phyloP scores from a whole-genome alignment of 92 coral and sea anemone species.

The Porites rus region DNA sequence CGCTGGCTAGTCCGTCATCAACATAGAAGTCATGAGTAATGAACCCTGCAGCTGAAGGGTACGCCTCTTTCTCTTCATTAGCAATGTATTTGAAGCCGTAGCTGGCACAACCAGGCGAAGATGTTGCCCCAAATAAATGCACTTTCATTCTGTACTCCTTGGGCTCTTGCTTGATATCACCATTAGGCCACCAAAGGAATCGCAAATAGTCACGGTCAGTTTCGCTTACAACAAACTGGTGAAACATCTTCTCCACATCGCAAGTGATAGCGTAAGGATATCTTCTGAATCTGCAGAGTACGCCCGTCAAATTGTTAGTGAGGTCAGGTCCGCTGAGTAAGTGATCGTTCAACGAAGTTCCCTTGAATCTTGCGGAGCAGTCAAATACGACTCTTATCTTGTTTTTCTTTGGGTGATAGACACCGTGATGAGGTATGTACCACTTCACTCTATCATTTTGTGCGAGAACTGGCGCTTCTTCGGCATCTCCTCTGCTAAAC shows the following conservation, averaged over 20 bases:
- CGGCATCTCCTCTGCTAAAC: no score
- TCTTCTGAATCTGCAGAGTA: slow-evolving; percentile 37
- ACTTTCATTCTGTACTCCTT: slow-evolving; percentile 38
- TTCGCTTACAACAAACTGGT: slow-evolving; percentile 6
- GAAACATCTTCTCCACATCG: background rate
- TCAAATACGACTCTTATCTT: slow-evolving; percentile 43
- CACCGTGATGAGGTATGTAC: slow-evolving; percentile 44
- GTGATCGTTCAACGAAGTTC: no score
- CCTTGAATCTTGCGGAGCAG: background rate
- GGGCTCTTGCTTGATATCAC: slow-evolving; percentile 5
- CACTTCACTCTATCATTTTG: slow-evolving; percentile 36
- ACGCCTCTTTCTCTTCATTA: slow-evolving; percentile 14
- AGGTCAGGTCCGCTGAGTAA: slow-evolving; percentile 2
- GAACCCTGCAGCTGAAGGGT: slow-evolving; percentile 23
- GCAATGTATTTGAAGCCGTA: slow-evolving; percentile 27
- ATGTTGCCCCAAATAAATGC: slow-evolving; percentile 32
- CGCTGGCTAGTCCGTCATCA: slow-evolving; percentile 46
- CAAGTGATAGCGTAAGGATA: slow-evolving; percentile 20
- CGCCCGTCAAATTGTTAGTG: slow-evolving; percentile 29
- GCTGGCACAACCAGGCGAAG: slow-evolving; percentile 35
- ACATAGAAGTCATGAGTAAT: slow-evolving; percentile 30
- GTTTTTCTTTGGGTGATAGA: no score
- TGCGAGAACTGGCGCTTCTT: background rate
- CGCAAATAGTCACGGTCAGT: slow-evolving; percentile 14
- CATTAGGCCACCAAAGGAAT: slow-evolving; percentile 30